phyloP scores from a whole-genome alignment of 2,888 invertebrate genomes.

The Drosophila algonquin region DNA sequence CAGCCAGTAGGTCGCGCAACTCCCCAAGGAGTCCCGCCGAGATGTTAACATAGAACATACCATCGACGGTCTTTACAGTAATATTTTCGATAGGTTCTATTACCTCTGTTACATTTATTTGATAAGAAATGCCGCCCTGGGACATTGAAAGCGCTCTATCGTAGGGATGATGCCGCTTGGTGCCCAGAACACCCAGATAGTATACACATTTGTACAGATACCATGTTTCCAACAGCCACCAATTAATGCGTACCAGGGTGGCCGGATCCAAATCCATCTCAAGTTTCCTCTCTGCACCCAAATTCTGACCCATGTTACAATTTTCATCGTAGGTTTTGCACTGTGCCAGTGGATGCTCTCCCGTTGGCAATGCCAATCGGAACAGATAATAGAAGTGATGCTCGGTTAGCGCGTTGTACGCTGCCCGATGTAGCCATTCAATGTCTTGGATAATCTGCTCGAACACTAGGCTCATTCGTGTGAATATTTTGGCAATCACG shows the following conservation, averaged over 20 bases:
- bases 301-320: constrained; percentile 9
- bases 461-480: background rate
- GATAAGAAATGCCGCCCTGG: constrained; percentile 21
- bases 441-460: background rate
- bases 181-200: constrained; percentile 38
- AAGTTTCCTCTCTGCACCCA: background rate
- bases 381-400: constrained; percentile 21
- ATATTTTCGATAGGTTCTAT: background rate
- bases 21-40: constrained; percentile 19
- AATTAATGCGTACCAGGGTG: constrained; percentile 9
- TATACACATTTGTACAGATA: constrained; percentile 26
- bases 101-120: constrained; percentile 27
- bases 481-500: constrained; percentile 11
- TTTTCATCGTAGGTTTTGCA: constrained; percentile 12
- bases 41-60: background rate
- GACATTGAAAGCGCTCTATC: background rate
- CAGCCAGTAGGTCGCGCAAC: background rate
- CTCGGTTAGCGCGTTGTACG: constrained; percentile 21
- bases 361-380: background rate
- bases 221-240: constrained; percentile 33
- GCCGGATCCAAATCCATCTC: constrained; percentile 12
- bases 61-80: constrained; percentile 7
- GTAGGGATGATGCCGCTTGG: constrained; percentile 3
- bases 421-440: constrained; percentile 22
- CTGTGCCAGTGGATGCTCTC: constrained; percentile 30